phyloP scores from a whole-genome alignment of 2,888 invertebrate species.

The Deroplatys truncata region DNA sequence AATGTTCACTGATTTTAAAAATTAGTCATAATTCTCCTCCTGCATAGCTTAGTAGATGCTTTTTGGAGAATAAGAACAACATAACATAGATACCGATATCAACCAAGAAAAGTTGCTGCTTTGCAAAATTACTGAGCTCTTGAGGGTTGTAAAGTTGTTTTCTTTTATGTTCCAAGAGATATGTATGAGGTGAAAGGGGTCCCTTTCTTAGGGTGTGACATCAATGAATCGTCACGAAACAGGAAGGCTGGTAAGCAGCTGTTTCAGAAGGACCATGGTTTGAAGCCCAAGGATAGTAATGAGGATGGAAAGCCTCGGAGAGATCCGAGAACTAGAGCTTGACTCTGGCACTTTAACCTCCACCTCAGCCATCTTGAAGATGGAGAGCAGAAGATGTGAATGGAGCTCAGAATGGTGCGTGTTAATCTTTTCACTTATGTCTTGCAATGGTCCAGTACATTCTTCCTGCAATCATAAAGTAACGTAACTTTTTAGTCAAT shows the following conservation, averaged over 20 bases:
- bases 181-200: neutral
- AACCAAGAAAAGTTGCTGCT: neutral
- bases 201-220: neutral
- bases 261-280: neutral
- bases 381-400: conserved; percentile 80
- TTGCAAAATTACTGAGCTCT: neutral
- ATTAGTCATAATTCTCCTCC: neutral
- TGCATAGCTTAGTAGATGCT: neutral
- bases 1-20: neutral
- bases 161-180: neutral
- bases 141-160: neutral
- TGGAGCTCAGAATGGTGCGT: conserved; percentile 79
- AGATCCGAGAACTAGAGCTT: conserved; percentile 38
- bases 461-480: conserved; percentile 62
- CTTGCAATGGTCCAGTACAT: conserved; percentile 75
- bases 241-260: conserved; percentile 3
- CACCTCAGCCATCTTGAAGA: conserved; percentile 90
- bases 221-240: conserved; percentile 21
- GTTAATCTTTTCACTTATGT: conserved; percentile 80
- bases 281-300: neutral
- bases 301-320: neutral
- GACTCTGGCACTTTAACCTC: conserved; percentile 77
- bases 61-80: neutral
- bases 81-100: neutral
- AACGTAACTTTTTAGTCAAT: neutral